Percentiles rank a stretch among this genome's conserved stretches.
These are phyloP conservation scores for Melitaea cinxia DNA, from an alignment of 1,140 invertebrate species.

Conservation along the genomic window DNA sequence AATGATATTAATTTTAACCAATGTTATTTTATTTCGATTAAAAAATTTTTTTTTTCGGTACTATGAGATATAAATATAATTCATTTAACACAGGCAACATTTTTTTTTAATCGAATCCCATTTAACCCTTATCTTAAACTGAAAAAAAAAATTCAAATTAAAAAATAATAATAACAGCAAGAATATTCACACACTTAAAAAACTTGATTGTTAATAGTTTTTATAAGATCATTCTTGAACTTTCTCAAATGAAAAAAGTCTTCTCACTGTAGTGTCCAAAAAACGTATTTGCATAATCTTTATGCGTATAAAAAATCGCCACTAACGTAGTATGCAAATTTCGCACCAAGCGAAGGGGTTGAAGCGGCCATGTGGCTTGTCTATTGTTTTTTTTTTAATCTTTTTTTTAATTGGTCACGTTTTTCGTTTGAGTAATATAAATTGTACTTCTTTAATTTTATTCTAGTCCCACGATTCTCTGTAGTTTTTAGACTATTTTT, in stretches of 20 bases:
- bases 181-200: constrained; percentile 31
- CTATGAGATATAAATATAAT: no score
- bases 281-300: constrained; percentile 76
- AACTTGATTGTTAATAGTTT: constrained; percentile 34
- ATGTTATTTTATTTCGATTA: no score
- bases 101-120: no score
- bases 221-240: constrained; percentile 38
- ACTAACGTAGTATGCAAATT: constrained; percentile 66
- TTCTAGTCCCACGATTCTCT: constrained; percentile 66
- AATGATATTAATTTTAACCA: no score
- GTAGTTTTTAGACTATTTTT: constrained; percentile 45
- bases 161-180: not conserved
- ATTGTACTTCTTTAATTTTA: constrained; percentile 60
- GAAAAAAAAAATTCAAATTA: not conserved
- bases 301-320: constrained; percentile 70
- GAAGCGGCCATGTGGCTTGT: constrained; percentile 43
- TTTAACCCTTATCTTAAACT: not conserved
- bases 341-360: constrained; percentile 50
- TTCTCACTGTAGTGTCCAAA: constrained; percentile 66
- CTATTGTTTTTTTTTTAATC: constrained; percentile 58
- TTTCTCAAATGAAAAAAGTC: constrained; percentile 48
- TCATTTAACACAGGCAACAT: no score
- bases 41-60: no score
- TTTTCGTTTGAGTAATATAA: constrained; percentile 51
- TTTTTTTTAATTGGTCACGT: constrained; percentile 71